Base-by-base conservation (phyloP, 2,888 invertebrate species). In the Xanthostigma xanthostigma region DNA sequence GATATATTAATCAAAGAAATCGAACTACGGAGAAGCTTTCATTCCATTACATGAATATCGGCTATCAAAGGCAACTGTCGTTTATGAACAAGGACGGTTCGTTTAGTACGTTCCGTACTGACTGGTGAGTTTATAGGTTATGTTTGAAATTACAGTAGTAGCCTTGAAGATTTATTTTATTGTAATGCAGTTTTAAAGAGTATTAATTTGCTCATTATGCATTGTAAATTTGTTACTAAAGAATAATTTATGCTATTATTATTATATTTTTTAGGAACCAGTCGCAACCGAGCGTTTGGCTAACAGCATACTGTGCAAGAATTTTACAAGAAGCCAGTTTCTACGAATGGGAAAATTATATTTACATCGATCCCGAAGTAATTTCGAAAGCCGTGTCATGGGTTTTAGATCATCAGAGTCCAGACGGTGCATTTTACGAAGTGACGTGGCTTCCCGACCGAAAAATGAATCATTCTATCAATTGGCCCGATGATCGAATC, bases 281-380 rank as follows among this genome's bases (percentile, higher is more conserved):
- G 60, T 90, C 91, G 0, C 76, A 78, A 0, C 80, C 90, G 0
- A 90, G 90, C 36, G 90, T 92, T 0, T 92, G 94, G 93, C 65
- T 95, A 54, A 95, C 96, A 0, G 87, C 95, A 0, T 94, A 90
- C 67, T 88, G 88, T 60, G 84, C 88, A 0, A 77, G 89, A 54
- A 78, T 89, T 44, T 83, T 96, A 64, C 86, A 92, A 64, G 90
- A 91, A 61, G 94, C 93, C 0, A 87, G 87, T 37, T 93, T 93
- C 67, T 92, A 93, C 60, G 95, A 96, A 64, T 96, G 95, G 95
- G 94, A 95, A 70, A 91, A 93, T 65, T 91, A 83, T 60, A 81
- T 96, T 48, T 96, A 90, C 67, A 91, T 96, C 54, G 94, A 95
- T 64, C 87, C 91, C 0, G 73, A 78, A 41, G 85, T 91, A 54